A percentile compares a stretch with the other conserved stretches of the same genome.
These are phyloP conservation scores for Echinometra lucunter DNA, from an alignment of 53 echinoderm and acorn worm species.

Conservation along the genomic window DNA sequence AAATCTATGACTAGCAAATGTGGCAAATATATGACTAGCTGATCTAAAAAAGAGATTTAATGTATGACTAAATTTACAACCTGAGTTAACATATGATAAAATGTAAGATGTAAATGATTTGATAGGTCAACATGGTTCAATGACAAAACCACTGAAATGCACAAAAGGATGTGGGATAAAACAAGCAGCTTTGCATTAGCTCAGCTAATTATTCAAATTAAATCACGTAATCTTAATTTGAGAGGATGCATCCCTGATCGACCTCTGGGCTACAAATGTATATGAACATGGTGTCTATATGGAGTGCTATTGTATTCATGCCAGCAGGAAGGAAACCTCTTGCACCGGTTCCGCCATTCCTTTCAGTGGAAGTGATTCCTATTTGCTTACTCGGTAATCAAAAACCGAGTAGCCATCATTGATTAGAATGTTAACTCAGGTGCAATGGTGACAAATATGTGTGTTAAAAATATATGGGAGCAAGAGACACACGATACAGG, in stretches of 20 bases:
- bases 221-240: not conserved
- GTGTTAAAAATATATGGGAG: conserved; percentile 41
- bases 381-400: conserved; percentile 62
- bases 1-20: no score
- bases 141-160: no score
- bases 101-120: no score
- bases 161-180: no score
- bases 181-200: no score
- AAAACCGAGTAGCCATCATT: conserved; percentile 59
- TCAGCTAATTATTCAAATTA: no score
- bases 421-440: conserved; percentile 68
- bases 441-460: conserved; percentile 57
- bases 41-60: no score
- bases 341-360: not conserved
- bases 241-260: not conserved
- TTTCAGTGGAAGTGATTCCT: conserved; percentile 39
- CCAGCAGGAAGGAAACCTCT: conserved; percentile 28
- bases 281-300: not conserved
- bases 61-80: no score
- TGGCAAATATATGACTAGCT: no score
- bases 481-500: conserved; percentile 23
- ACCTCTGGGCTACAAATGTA: not conserved
- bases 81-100: no score
- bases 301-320: not conserved
- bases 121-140: no score